phyloP scores from a whole-genome alignment of 2,888 invertebrate species.

The Drosophila subsilvestris region DNA sequence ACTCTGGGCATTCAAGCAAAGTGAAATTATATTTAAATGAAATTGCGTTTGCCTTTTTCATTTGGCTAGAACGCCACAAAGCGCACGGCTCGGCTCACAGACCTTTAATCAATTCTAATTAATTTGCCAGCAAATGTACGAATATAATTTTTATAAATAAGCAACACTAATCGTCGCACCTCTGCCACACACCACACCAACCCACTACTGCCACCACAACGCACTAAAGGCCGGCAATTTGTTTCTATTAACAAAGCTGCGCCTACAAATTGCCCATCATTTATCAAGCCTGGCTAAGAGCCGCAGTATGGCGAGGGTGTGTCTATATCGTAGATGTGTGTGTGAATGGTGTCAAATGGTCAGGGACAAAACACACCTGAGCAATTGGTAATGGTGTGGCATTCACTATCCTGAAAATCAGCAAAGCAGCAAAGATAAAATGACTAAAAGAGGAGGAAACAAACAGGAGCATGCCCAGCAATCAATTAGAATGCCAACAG shows the following conservation, averaged over 20 bases:
- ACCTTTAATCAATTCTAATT: constrained; percentile 73
- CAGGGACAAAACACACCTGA: constrained; percentile 56
- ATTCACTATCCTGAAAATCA: constrained; percentile 35
- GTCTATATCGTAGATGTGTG: constrained; percentile 6
- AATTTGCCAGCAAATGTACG: constrained; percentile 51
- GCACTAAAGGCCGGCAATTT: constrained; percentile 66
- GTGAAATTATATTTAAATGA: constrained; percentile 52
- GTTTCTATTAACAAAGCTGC: constrained; percentile 77
- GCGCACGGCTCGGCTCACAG: constrained; percentile 5
- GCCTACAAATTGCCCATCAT: constrained; percentile 76
- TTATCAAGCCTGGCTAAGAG: constrained; percentile 62
- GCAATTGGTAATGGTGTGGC: constrained; percentile 67
- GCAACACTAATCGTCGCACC: constrained; percentile 67
- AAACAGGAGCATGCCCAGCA: constrained; percentile 23
- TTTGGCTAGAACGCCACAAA: constrained; percentile 6
- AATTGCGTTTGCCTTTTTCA: constrained; percentile 41
- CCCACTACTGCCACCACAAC: constrained; percentile 2
- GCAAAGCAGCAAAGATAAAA: constrained; percentile 16
- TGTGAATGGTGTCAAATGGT: constrained; percentile 28
- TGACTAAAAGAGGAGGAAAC: constrained; percentile 7
- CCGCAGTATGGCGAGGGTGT: constrained; percentile 34
- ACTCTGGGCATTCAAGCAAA: constrained; percentile 12
- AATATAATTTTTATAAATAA: constrained; percentile 74
- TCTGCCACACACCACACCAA: background rate
- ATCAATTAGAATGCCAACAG: background rate